Evolutionary conservation across 2,888 invertebrate species (phyloP).

Genomic region (Alcis repandata): DNA sequence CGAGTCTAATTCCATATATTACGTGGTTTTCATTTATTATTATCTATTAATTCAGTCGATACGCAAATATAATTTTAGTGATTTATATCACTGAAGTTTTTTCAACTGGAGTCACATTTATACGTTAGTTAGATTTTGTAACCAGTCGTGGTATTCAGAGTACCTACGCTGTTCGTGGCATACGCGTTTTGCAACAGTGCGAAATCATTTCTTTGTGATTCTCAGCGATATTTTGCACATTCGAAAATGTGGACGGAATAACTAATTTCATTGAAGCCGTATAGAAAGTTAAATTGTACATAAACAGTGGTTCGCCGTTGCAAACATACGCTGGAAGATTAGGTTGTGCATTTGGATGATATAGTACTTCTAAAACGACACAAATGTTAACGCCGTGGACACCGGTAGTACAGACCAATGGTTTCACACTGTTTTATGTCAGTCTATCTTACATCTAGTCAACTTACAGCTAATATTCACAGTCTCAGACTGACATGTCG

Average conservation of each 20-base stretch:
- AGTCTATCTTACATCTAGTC: constrained; percentile 69
- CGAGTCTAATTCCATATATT: constrained; percentile 76
- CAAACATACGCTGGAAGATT: constrained; percentile 21
- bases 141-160: constrained; percentile 58
- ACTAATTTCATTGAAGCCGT: constrained; percentile 49
- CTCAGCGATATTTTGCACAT: constrained; percentile 63
- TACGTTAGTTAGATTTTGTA: constrained; percentile 54
- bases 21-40: constrained; percentile 73
- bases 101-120: constrained; percentile 63
- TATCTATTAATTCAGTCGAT: constrained; percentile 84
- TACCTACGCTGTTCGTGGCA: constrained; percentile 34
- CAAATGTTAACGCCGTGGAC: constrained; percentile 35
- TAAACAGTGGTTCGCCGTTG: constrained; percentile 9
- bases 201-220: constrained; percentile 65
- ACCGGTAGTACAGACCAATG: constrained; percentile 54
- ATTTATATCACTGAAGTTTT: constrained; percentile 76
- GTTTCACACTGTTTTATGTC: constrained; percentile 76
- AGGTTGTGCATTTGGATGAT: constrained; percentile 25
- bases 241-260: constrained; percentile 83
- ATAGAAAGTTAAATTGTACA: constrained; percentile 24
- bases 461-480: constrained; percentile 75
- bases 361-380: constrained; percentile 24
- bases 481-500: constrained; percentile 77
- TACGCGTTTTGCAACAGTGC: constrained; percentile 64
- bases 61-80: constrained; percentile 74